Percentiles rank a stretch among this genome's conserved stretches.
phyloP scores from a whole-genome alignment of 2,113 vertebrate species.

The Crotalus viridis region DNA sequence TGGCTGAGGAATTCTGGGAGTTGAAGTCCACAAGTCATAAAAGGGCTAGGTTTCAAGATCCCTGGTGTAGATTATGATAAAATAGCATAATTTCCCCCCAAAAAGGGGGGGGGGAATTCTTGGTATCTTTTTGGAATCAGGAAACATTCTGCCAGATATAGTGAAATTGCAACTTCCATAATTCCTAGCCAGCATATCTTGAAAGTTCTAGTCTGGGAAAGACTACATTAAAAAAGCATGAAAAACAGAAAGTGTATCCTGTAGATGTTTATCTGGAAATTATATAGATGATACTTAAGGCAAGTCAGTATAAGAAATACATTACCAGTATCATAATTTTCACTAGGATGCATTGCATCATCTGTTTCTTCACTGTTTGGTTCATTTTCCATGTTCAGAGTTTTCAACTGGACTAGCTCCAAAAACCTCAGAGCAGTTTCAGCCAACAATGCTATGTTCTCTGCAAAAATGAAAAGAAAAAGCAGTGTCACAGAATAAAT shows the following conservation, averaged over 20 bases:
- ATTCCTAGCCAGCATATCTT: neutral
- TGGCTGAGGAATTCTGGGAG: no score
- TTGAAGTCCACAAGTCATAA: no score
- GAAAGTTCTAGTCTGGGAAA: neutral
- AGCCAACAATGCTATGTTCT: constrained; percentile 94
- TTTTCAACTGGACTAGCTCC: constrained; percentile 95
- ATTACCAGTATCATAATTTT: constrained; percentile 95
- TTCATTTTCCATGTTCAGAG: constrained; percentile 90
- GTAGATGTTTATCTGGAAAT: neutral
- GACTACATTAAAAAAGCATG: neutral
- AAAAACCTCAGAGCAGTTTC: constrained; percentile 96
- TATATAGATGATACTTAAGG: neutral
- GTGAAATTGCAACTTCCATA: neutral
- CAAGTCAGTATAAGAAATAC: neutral
- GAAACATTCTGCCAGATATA: neutral
- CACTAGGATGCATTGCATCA: constrained; percentile 85
- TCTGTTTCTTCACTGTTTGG: constrained; percentile 86
- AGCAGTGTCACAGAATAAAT: neutral
- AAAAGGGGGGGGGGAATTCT: neutral
- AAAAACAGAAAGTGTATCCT: neutral
- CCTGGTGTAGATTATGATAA: neutral
- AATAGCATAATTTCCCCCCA: neutral
- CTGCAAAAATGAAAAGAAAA: constrained; percentile 64
- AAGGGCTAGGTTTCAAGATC: no score
- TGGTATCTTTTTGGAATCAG: neutral